These are phyloP conservation scores for Sphyrna mokarran DNA, from an alignment of 2,113 vertebrate genomes.

Conservation along the genomic window DNA sequence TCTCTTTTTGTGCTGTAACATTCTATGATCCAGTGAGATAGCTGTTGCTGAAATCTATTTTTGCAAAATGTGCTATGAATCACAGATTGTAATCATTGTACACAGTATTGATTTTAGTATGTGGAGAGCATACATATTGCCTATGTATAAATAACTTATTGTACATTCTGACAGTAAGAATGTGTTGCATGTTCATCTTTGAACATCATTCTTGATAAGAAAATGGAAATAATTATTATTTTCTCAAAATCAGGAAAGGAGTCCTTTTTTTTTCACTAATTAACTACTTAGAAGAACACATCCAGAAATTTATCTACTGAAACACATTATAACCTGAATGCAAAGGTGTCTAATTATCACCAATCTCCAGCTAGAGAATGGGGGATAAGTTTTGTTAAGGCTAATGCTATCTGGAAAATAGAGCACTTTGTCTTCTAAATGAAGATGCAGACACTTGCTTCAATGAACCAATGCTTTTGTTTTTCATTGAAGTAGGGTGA, in stretches of 20 bases:
- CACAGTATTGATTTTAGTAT: neutral
- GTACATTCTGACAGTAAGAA: neutral
- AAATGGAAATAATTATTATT: neutral
- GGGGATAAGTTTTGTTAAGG: neutral
- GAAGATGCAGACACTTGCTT: neutral
- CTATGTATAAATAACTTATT: neutral
- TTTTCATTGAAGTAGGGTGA: neutral
- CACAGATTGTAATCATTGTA: neutral
- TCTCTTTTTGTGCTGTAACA: too few species aligned
- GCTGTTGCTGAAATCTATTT: neutral
- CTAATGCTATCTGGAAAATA: neutral
- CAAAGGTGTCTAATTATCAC: neutral
- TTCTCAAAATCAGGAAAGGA: neutral
- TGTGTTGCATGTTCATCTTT: neutral
- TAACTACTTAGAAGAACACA: neutral
- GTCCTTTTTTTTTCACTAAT: neutral
- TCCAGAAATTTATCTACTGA: neutral
- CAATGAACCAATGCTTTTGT: neutral
- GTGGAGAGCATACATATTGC: neutral
- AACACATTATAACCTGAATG: neutral
- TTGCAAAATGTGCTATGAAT: neutral
- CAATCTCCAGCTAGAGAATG: neutral
- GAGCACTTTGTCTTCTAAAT: neutral
- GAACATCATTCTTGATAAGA: neutral
- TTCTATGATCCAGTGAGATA: too few species aligned